Evolutionary conservation across 2,113 vertebrate genomes (phyloP).

Genomic region (Euleptes europaea): DNA sequence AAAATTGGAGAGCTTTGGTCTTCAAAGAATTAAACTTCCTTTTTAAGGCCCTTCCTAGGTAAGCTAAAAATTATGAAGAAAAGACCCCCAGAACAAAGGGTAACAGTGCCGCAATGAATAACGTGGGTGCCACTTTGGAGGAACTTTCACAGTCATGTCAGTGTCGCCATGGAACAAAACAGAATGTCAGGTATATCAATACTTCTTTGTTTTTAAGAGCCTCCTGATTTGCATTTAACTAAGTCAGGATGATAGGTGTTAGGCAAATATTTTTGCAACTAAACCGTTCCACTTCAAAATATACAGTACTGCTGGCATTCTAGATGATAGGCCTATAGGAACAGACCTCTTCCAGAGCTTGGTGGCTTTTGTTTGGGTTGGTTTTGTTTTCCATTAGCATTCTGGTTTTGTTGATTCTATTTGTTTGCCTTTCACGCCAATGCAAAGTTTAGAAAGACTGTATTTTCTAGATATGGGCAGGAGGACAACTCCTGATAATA

Average conservation of each 20-base stretch:
- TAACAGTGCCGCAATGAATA: conserved; percentile 72
- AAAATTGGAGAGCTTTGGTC: conserved; percentile 97
- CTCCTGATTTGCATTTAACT: conserved; percentile 60
- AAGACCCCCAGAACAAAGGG: conserved; percentile 85
- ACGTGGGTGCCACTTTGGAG: conserved; percentile 68
- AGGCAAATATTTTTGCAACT: conserved; percentile 48
- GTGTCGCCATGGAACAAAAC: conserved; percentile 67
- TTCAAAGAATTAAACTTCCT: conserved; percentile 99
- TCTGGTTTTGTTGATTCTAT: conserved; percentile 3
- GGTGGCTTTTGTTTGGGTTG: conserved; percentile 30
- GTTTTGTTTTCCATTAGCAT: neutral
- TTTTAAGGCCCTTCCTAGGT: conserved; percentile 96
- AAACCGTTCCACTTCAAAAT: conserved; percentile 53
- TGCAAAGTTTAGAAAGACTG: conserved; percentile 51
- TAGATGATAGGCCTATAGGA: conserved; percentile 42
- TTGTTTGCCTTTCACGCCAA: conserved; percentile 38
- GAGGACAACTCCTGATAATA: neutral
- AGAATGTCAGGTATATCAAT: conserved; percentile 71
- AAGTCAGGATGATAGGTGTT: conserved; percentile 60
- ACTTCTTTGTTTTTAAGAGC: conserved; percentile 68
- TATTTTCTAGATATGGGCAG: conserved; percentile 12
- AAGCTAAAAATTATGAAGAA: conserved; percentile 93
- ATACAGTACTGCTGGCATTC: conserved; percentile 43
- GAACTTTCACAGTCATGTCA: conserved; percentile 48
- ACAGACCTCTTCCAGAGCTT: conserved; percentile 30